A percentile compares a stretch with the other conserved stretches of the same genome.
Evolutionary conservation across 2,888 invertebrate genomes (phyloP).

Genomic region (Camponotus fellah): DNA sequence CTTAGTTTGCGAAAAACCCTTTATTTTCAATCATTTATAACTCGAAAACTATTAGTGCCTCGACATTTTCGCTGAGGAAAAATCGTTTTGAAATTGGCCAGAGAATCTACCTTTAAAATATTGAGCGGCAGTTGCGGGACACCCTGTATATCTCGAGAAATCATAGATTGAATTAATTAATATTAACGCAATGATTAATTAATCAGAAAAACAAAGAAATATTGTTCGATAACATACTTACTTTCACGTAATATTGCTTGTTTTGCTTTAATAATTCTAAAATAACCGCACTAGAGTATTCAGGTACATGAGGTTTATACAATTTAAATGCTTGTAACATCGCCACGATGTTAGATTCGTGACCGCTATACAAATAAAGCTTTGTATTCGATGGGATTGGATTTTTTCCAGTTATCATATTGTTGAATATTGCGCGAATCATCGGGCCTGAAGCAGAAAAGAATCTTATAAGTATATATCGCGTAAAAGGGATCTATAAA

Average conservation of each 20-base stretch:
- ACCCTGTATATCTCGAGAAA: not conserved
- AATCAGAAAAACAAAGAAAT: not conserved
- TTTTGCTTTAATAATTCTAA: slow-evolving; percentile 86
- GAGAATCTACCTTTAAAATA: too few relatives aligned
- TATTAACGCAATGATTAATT: not conserved
- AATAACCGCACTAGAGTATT: slow-evolving; percentile 87
- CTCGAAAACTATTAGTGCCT: too few relatives aligned
- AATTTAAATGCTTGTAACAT: slow-evolving; percentile 87
- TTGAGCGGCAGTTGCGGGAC: too few relatives aligned
- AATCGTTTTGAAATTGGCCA: too few relatives aligned
- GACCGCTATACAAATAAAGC: slow-evolving; percentile 88
- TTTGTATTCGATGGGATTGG: slow-evolving; percentile 83
- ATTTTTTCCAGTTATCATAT: slow-evolving; percentile 83
- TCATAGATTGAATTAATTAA: not conserved
- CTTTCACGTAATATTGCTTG: slow-evolving; percentile 86
- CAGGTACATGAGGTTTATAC: slow-evolving; percentile 88
- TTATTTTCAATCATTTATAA: too few relatives aligned
- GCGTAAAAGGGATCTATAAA: not conserved
- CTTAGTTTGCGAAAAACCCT: too few relatives aligned
- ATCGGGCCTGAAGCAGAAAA: slow-evolving; percentile 85
- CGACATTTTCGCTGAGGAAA: too few relatives aligned
- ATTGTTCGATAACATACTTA: slow-evolving; percentile 72
- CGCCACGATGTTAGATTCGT: slow-evolving; percentile 89
- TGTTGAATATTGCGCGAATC: slow-evolving; percentile 87
- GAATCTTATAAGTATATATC: not conserved